Evolutionary conservation across 2,113 vertebrate species (phyloP).

Genomic region (Phyllostomus discolor): DNA sequence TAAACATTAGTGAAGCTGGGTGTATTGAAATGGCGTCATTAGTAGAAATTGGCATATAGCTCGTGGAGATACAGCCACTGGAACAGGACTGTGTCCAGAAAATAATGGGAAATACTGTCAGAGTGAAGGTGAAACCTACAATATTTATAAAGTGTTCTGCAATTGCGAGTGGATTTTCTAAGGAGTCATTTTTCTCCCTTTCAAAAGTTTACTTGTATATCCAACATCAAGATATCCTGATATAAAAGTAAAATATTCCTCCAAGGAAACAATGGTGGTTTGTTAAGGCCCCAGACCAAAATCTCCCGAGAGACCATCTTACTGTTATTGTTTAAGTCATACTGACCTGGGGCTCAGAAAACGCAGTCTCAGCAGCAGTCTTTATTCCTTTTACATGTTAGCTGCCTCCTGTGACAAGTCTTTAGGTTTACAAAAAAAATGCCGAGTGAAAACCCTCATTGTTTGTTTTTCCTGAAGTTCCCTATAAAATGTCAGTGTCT

Average conservation of each 20-base stretch:
- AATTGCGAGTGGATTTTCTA: slow-evolving; percentile 21
- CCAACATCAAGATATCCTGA: slow-evolving; percentile 7
- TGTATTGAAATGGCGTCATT: neutral
- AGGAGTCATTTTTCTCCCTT: slow-evolving; percentile 19
- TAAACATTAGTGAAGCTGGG: slow-evolving; percentile 18
- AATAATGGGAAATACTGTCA: slow-evolving; percentile 8
- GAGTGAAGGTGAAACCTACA: neutral
- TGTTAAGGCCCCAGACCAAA: slow-evolving; percentile 49
- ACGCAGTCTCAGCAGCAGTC: neutral
- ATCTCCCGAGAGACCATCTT: slow-evolving; percentile 45
- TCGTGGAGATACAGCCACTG: neutral
- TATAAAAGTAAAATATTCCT: slow-evolving; percentile 49
- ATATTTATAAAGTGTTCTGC: slow-evolving; percentile 50
- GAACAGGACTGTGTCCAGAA: neutral
- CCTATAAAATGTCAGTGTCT: slow-evolving; percentile 56
- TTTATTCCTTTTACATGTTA: slow-evolving; percentile 44
- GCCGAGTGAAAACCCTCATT: slow-evolving; percentile 49
- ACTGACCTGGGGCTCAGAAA: slow-evolving; percentile 53
- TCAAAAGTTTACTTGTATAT: slow-evolving; percentile 46
- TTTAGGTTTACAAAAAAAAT: slow-evolving; percentile 35
- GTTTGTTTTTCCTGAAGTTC: slow-evolving; percentile 68
- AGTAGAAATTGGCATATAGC: slow-evolving; percentile 16
- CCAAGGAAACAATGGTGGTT: slow-evolving; percentile 55
- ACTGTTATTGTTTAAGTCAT: slow-evolving; percentile 59
- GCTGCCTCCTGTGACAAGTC: slow-evolving; percentile 44